phyloP scores from a whole-genome alignment of 2,113 vertebrate genomes.

The Dicaeum eximium region DNA sequence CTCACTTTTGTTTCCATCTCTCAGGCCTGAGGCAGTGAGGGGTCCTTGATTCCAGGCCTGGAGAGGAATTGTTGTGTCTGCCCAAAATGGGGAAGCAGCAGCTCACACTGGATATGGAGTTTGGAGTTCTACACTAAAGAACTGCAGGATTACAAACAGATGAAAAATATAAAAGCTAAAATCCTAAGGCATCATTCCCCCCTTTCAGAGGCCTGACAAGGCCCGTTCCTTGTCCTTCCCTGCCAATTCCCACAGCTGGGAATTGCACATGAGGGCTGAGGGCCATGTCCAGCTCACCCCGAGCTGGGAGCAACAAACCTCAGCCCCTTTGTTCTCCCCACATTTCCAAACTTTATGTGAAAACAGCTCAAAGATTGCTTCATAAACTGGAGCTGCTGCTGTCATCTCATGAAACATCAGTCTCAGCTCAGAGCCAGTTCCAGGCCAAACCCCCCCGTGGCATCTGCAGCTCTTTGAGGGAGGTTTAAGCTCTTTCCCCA shows the following conservation, averaged over 20 bases:
- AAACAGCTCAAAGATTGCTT: neutral
- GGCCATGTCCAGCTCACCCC: neutral
- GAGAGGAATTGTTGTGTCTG: neutral
- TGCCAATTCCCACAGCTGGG: neutral
- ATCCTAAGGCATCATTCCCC: neutral
- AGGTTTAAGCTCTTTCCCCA: neutral
- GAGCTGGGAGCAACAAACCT: neutral
- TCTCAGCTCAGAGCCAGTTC: fast-evolving
- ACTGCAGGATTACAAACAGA: fast-evolving
- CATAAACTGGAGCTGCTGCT: neutral
- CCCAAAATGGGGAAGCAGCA: neutral
- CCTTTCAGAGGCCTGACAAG: neutral
- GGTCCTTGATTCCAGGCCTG: neutral
- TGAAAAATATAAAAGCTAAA: fast-evolving
- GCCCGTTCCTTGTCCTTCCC: neutral
- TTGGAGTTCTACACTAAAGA: neutral
- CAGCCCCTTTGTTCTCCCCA: neutral
- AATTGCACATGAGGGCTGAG: neutral
- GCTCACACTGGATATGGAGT: neutral
- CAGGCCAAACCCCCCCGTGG: neutral
- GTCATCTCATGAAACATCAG: fast-evolving
- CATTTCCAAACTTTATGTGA: fast-evolving
- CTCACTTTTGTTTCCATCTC: neutral
- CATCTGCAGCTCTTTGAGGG: neutral
- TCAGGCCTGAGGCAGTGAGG: neutral